Percentiles rank a stretch among this genome's conserved stretches.
These are phyloP conservation scores for Drosophila algonquin DNA, from an alignment of 2,888 invertebrate genomes.

Conservation along the genomic window DNA sequence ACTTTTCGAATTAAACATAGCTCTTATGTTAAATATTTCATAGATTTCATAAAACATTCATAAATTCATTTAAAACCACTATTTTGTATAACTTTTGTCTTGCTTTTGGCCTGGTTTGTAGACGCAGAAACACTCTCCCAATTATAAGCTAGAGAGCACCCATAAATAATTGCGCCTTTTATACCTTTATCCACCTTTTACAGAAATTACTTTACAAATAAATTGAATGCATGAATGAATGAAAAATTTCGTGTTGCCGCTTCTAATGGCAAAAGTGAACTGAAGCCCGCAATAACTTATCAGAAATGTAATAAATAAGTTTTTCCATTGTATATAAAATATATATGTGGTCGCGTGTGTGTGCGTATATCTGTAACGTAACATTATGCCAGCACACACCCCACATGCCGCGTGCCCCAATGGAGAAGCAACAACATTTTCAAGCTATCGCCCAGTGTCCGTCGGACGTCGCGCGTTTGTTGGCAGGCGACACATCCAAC, in stretches of 20 bases:
- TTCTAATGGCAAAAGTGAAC: constrained; percentile 41
- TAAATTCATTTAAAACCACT: too few species aligned
- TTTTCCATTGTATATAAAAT: constrained; percentile 37
- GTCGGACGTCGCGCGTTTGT: constrained; percentile 9
- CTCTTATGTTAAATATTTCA: too few species aligned
- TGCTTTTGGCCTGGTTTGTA: neutral
- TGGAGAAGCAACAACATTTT: constrained; percentile 42
- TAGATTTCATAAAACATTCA: too few species aligned
- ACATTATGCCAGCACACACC: neutral
- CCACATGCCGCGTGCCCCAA: constrained; percentile 16
- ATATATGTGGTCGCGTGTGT: constrained; percentile 11
- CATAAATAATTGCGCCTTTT: neutral
- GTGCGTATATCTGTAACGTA: neutral
- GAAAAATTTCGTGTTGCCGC: constrained; percentile 40
- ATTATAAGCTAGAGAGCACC: neutral
- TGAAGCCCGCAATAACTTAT: constrained; percentile 51
- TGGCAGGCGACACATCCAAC: constrained; percentile 22
- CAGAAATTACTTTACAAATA: neutral
- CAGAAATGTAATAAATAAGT: constrained; percentile 53
- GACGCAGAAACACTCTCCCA: neutral
- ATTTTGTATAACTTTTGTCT: too few species aligned
- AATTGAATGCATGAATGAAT: constrained; percentile 2
- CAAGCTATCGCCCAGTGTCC: constrained; percentile 51
- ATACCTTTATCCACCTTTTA: neutral
- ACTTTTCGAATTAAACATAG: too few species aligned